Base-by-base conservation (phyloP, 2,888 invertebrate species). In the Lampropteryx suffumata region DNA sequence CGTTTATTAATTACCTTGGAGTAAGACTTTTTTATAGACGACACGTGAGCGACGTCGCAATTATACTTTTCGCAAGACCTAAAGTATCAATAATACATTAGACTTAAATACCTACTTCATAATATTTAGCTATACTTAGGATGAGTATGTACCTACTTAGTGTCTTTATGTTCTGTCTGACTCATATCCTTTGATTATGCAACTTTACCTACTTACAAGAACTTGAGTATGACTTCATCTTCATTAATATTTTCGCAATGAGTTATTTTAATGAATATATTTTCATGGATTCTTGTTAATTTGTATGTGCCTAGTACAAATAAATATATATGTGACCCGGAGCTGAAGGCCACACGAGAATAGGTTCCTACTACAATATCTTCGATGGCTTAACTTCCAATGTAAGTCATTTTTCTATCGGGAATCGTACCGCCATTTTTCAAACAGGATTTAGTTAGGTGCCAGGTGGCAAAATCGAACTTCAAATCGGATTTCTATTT, bases 391-490 rank as follows among this genome's bases (percentile, higher is more conserved):
- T 41, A 24, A 41, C 13, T 44, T 36, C 30, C 13, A 37, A 35
- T 27, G 43, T 44, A 37, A n/a, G n/a, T n/a, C n/a, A 41, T 49
- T 50, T 51, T 55, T 58, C 47, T 28, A 36, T 32, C 27, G 30
- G 12, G 44, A n/a, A 52, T 52, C 41, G 27, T n/a, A 29, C 40
- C 12, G 59, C 59, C 57, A 64, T 69, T 68, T 68, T 58, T 69
- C 68, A 69, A 61, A 32, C 17, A 54, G 64, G 62, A 69, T 68
- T 69, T 68, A 65, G 60, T 64, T 69, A 58, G 59, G 57, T 52
- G 57, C 59, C 70, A 66, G 63, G 63, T 65, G 62, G 53, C 34
- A 48, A 49, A 35, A 44, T 45, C 49, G 54, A 53, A 57, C 50
- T 60, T 57, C 37, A 55, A 62, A 64, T 64, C 61, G 61, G 58